Base-by-base conservation (phyloP, 2,113 vertebrate species). In the Centropus bengalensis region DNA sequence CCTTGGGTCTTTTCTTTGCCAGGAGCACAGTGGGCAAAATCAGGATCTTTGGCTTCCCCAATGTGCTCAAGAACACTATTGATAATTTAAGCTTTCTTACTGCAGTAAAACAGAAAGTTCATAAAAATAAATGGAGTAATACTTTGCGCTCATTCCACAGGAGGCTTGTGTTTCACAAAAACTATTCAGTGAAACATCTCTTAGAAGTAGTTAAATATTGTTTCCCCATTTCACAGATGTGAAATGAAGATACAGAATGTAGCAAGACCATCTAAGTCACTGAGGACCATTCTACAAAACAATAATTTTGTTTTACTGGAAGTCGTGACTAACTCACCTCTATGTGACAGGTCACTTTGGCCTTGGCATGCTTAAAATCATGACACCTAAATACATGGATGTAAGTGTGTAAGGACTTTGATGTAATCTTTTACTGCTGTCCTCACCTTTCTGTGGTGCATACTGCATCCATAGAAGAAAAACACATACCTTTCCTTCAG, bases 1-100 rank as follows among this genome's bases (percentile, higher is more conserved):
- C 95, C 96, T 75, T 66, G 92, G 93, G 97, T 85, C 73, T 94
- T 94, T 89, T 84, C 69, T 77, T 97, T 95, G 96, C 97, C 96
- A 94, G 95, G 56, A 97, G 96, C 96, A 95, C 84, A 89, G 86
- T 94, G 89, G 95, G 86, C 89, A 95, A 94, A 96, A 94, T 90
- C 88, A 93, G 91, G 94, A 93, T 93, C 93, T 95, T 96, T 82
- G 80, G 88, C 88, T 92, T 93, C 82, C 90, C 70, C 90, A 92
- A 80, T 64, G 88, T 93, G 92, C 88, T 94, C 94, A 91, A 89
- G 93, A 97, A 96, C 74, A 94, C 94, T 86, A 79, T 64, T 87
- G 94, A 95, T 96, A 88, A 91, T 96, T 96, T 96, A 96, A 90
- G 91, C 51, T 91, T 93, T 93, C 75, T 66, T 86, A 91, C 67